These are phyloP conservation scores for Zygaena filipendulae DNA, from an alignment of 2,888 invertebrate species.

Conservation along the genomic window DNA sequence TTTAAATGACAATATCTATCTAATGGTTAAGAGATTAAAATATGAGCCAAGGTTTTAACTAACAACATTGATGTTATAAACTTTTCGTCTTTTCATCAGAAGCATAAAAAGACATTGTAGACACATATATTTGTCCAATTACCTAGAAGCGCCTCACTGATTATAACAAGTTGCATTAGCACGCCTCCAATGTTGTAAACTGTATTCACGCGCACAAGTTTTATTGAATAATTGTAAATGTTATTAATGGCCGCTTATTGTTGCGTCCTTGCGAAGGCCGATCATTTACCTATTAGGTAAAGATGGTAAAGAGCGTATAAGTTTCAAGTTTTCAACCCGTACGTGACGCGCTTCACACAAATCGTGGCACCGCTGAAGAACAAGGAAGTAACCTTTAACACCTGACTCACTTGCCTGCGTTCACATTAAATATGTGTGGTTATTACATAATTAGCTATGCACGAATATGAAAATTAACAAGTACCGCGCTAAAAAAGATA, in stretches of 20 bases:
- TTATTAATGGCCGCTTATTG: constrained; percentile 27
- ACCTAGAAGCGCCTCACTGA: constrained; percentile 8
- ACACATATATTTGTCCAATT: no score
- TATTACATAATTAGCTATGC: constrained; percentile 49
- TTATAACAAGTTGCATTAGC: constrained; percentile 13
- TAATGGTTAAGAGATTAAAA: no score
- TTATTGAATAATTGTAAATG: no score
- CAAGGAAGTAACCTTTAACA: constrained; percentile 61
- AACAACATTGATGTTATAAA: background rate
- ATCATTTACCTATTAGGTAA: constrained; percentile 33
- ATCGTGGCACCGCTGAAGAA: constrained; percentile 30
- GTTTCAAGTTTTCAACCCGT: constrained; percentile 29
- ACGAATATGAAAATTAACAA: constrained; percentile 28
- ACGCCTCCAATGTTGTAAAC: no score
- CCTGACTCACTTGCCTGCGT: no score
- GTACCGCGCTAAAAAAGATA: constrained; percentile 1
- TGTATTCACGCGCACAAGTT: constrained; percentile 23
- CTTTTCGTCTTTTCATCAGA: no score
- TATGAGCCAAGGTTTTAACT: background rate
- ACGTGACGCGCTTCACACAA: constrained; percentile 47
- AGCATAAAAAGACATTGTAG: no score
- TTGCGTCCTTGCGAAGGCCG: constrained; percentile 57
- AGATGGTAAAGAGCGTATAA: constrained; percentile 30
- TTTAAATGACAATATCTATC: no score
- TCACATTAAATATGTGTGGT: no score